Base-by-base conservation (phyloP, 92 coral and sea anemone genomes). In the Plumapathes pennacea region DNA sequence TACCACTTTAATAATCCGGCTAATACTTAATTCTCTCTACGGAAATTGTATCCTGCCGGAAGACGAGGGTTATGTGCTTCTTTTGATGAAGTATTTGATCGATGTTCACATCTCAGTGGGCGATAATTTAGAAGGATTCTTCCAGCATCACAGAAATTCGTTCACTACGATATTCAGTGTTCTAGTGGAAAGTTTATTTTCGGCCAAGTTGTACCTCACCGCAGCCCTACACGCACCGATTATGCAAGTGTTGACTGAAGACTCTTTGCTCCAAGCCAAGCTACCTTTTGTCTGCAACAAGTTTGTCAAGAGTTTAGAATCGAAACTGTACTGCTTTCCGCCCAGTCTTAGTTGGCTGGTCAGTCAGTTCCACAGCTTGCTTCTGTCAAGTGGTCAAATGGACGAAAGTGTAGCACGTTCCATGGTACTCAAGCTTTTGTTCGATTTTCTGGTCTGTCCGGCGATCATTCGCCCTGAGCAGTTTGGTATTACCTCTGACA, bases 41-140 rank as follows among this genome's bases (percentile, higher is more conserved):
- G 96, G 96, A 26, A 88, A 85, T 41, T 89, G 96, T 36, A 62
- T 92, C 25, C 72, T 92, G 38, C 98, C 98, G 54, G 83, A 67
- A 64, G 98, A 92, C 51, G 92, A 88, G 57, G 83, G 55, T 55
- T 72, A 76, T 40, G 81, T 88, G 14, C 69, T 92, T 13, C 48
- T 82, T 23, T 53, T 92, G 2, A 79, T 80, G 88, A 80, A 77
- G 49, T 64, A 67, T 21, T 66, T 92, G 46, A 77, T 92, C 60
- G 84, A 84, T 46, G 77, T 76, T 12, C 88, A 92, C 54, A 74
- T 88, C 46, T 60, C 85, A 15, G 54, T 69, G 46, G 74, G 86
- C 25, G 84, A 92, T n/a, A 59, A 81, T 48, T 96, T 94, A 19
- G 71, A 40, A 26, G 57, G 51, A 18, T 88, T 84, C 71, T 77